phyloP scores from a whole-genome alignment of 2,888 invertebrate genomes.

The Encarsia formosa region DNA sequence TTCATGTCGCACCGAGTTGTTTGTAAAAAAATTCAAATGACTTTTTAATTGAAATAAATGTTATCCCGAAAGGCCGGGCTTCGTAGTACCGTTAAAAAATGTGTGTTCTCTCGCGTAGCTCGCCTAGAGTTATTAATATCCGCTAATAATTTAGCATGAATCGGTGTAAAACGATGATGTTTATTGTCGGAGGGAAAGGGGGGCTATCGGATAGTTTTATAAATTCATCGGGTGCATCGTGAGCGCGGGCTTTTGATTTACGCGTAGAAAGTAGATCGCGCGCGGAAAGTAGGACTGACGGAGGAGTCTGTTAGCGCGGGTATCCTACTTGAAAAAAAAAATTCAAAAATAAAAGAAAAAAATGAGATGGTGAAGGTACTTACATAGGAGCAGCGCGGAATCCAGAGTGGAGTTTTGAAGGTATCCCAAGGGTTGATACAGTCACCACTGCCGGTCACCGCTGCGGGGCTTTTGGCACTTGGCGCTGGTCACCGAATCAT shows the following conservation, averaged over 20 bases:
- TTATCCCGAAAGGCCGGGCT: too few relatives aligned
- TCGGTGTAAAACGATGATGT: too few relatives aligned
- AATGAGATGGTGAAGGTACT: conserved; percentile 29
- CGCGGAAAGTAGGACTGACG: conserved; percentile 28
- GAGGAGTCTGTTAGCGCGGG: conserved; percentile 24
- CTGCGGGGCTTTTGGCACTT: neutral
- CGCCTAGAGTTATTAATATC: too few relatives aligned
- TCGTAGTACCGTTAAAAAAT: too few relatives aligned
- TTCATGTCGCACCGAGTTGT: too few relatives aligned
- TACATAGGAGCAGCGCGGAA: conserved; percentile 50
- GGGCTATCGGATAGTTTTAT: too few relatives aligned
- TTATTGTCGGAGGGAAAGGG: too few relatives aligned
- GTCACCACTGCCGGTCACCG: conserved; percentile 37
- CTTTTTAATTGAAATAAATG: too few relatives aligned
- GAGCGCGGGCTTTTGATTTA: conserved; percentile 20
- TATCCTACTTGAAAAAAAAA: conserved; percentile 10
- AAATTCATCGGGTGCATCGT: conserved; percentile 2
- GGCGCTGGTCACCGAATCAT: neutral
- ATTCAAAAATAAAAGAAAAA: conserved; percentile 26
- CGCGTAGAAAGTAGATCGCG: conserved; percentile 26
- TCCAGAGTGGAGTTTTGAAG: conserved; percentile 44
- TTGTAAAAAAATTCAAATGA: too few relatives aligned
- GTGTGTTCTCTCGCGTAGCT: too few relatives aligned
- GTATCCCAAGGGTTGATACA: too few relatives aligned
- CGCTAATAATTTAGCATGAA: too few relatives aligned